Conservation (phyloP, 2,888 invertebrate species). For the Noctua fimbriata region DNA sequence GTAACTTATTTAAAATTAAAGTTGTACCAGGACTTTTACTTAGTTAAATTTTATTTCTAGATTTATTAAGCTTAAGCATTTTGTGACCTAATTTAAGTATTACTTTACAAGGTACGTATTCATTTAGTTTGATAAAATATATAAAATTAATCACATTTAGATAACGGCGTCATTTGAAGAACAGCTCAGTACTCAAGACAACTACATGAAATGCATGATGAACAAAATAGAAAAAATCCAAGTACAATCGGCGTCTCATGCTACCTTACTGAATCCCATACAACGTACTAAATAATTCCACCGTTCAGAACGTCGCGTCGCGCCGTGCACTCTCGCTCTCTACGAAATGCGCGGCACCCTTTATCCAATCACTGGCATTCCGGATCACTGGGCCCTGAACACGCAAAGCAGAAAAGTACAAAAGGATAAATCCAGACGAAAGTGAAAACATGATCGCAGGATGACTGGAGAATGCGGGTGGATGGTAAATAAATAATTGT, state of each 20-base stretch:
- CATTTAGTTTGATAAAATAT: neutral
- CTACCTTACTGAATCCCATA: conserved; percentile 59
- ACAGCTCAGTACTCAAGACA: too few relatives aligned
- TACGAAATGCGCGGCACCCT: conserved; percentile 76
- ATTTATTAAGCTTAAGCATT: neutral
- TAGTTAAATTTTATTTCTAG: neutral
- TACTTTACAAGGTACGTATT: neutral
- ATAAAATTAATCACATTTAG: neutral
- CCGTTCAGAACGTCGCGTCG: conserved; percentile 54
- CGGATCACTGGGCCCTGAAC: conserved; percentile 78
- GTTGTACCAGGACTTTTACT: neutral
- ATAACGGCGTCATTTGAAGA: neutral
- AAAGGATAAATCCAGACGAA: neutral
- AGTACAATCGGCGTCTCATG: conserved; percentile 23
- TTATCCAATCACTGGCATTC: conserved; percentile 83
- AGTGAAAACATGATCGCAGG: neutral
- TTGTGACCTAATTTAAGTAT: neutral
- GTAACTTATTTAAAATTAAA: neutral
- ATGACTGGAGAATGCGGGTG: too few relatives aligned
- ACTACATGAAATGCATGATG: conserved; percentile 14
- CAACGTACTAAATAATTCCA: conserved; percentile 75
- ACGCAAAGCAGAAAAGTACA: neutral
- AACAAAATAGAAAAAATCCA: conserved; percentile 52
- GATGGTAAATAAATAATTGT: too few relatives aligned
- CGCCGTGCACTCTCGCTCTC: conserved; percentile 68